phyloP scores from a whole-genome alignment of 2,888 invertebrate species.

The Cephus rjabovi region DNA sequence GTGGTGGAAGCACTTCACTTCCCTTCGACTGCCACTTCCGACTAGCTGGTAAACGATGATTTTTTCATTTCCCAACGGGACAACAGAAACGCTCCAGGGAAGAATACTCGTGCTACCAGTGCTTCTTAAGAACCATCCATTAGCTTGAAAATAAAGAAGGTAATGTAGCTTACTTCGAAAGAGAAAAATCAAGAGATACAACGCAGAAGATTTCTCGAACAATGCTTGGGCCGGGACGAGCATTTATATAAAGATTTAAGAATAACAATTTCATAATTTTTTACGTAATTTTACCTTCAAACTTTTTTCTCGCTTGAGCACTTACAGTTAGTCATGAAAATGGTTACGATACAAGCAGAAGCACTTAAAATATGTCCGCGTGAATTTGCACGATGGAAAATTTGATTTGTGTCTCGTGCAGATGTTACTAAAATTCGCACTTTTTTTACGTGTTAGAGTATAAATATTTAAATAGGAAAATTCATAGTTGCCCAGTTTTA shows the following conservation, averaged over 20 bases:
- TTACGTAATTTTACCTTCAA: background rate
- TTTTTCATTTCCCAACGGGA: slow-evolving; percentile 34
- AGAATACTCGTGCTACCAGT: slow-evolving; percentile 32
- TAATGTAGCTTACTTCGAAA: background rate
- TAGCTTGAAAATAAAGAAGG: slow-evolving; percentile 30
- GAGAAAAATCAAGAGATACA: background rate
- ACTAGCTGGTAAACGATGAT: slow-evolving; percentile 28
- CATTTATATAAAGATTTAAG: background rate
- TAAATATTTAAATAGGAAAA: background rate
- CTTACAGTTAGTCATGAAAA: background rate
- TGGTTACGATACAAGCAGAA: background rate
- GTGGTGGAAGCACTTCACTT: background rate
- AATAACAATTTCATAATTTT: background rate
- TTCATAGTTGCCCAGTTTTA: background rate
- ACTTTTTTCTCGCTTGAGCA: background rate
- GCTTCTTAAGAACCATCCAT: slow-evolving; percentile 35
- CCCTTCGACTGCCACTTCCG: slow-evolving; percentile 5
- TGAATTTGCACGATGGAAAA: background rate
- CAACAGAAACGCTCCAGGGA: slow-evolving; percentile 29
- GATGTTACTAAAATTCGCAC: background rate
- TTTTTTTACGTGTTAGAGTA: background rate
- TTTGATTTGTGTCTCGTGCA: background rate
- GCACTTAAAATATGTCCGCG: background rate
- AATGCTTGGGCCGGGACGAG: background rate
- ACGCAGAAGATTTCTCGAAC: background rate